These are phyloP conservation scores for Elgaria multicarinata DNA, from an alignment of 2,113 vertebrate genomes.

Conservation along the genomic window DNA sequence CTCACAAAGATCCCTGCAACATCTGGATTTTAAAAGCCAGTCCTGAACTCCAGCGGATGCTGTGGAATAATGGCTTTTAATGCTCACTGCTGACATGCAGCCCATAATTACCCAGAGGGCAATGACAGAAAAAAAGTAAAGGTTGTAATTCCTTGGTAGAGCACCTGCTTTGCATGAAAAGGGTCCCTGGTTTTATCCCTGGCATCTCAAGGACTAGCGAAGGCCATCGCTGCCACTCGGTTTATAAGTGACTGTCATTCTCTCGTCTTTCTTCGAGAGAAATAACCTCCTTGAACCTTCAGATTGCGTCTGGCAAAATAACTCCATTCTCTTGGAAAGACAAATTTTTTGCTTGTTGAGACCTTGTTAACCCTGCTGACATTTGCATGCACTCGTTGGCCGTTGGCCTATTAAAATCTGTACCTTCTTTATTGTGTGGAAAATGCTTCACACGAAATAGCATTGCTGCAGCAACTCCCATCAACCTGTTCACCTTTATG, in stretches of 20 bases:
- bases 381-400: background rate
- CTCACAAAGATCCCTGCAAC: background rate
- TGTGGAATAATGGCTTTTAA: background rate
- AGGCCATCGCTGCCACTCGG: background rate
- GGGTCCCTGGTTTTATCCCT: background rate
- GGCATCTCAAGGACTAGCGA: background rate
- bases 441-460: background rate
- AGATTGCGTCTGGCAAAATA: background rate
- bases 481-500: background rate
- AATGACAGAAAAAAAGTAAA: too few species aligned
- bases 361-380: conserved; percentile 7
- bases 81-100: background rate
- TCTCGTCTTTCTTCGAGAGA: background rate
- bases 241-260: background rate
- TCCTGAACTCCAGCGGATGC: background rate
- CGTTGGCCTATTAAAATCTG: background rate
- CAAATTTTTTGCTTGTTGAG: conserved; percentile 1
- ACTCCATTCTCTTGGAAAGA: background rate
- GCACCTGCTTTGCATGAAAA: background rate
- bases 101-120: too few species aligned
- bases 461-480: background rate
- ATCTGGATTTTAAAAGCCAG: background rate
- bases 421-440: background rate
- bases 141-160: background rate
- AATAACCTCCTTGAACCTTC: background rate